A percentile compares a stretch with the other conserved stretches of the same genome.
phyloP scores from a whole-genome alignment of 2,797 vertebrate genomes.

The Falco novaeseelandiae region DNA sequence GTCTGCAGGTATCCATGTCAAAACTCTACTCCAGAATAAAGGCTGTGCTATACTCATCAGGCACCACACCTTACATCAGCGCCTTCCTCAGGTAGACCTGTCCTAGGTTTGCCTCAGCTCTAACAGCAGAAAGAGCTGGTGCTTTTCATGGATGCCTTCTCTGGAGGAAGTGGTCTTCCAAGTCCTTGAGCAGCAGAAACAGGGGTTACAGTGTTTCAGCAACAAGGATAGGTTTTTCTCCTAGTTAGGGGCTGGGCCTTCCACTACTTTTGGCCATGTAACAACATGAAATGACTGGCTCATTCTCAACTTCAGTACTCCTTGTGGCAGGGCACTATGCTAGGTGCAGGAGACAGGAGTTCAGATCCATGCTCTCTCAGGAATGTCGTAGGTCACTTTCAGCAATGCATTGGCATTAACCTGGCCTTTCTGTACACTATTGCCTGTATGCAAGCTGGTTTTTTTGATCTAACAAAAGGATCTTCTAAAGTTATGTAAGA shows the following conservation, averaged over 20 bases:
- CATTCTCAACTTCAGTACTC: background rate
- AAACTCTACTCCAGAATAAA: background rate
- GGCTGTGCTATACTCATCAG: background rate
- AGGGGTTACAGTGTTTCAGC: background rate
- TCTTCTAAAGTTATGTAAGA: conserved; percentile 12
- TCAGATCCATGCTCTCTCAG: background rate
- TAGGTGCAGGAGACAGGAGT: background rate
- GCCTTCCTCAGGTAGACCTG: background rate
- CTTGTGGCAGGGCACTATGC: background rate
- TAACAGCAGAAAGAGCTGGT: background rate
- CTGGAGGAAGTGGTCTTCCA: background rate
- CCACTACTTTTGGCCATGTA: background rate
- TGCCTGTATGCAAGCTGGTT: background rate
- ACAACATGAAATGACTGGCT: background rate
- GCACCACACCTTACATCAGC: background rate
- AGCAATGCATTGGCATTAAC: background rate
- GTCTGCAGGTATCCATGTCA: background rate
- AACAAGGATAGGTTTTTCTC: background rate
- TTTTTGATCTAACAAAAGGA: background rate
- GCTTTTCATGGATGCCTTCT: background rate
- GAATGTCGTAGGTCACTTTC: background rate
- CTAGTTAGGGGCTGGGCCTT: background rate
- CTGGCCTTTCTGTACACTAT: background rate
- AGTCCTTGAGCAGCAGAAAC: background rate
- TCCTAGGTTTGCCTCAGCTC: background rate